Percentiles rank a stretch among this genome's conserved stretches.
Conservation (phyloP, 2,797 vertebrate genomes). For the Premnoplex brunnescens region DNA sequence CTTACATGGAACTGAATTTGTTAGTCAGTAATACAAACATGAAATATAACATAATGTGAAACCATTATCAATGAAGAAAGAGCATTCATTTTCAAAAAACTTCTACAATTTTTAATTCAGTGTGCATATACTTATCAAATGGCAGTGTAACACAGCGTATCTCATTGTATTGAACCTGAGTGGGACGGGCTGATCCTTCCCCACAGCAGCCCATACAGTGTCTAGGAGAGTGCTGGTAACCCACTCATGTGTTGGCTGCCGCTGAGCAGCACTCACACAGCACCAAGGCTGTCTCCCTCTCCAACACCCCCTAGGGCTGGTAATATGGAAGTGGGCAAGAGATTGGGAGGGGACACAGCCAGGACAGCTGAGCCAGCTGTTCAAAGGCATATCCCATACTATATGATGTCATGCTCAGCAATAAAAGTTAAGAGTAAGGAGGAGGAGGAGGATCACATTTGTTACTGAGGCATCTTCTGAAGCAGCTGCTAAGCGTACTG, state of each 20-base stretch:
- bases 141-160: fast-evolving
- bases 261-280: not conserved
- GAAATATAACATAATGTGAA: not conserved
- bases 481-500: not conserved
- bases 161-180: too few relatives aligned
- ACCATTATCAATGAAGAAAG: not conserved
- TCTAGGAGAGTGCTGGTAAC: not conserved
- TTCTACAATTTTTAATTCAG: not conserved
- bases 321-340: not conserved
- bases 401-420: fast-evolving
- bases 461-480: not conserved
- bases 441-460: not conserved
- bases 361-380: not conserved
- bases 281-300: not conserved
- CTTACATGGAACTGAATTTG: not conserved
- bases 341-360: not conserved
- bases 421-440: not conserved
- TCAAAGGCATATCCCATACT: not conserved
- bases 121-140: fast-evolving
- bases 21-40: not conserved
- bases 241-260: not conserved
- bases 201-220: not conserved
- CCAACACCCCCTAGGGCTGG: not conserved
- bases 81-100: not conserved
- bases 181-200: not conserved